Evolutionary conservation across 1,140 invertebrate species (phyloP).

Genomic region (Eriocheir sinensis): DNA sequence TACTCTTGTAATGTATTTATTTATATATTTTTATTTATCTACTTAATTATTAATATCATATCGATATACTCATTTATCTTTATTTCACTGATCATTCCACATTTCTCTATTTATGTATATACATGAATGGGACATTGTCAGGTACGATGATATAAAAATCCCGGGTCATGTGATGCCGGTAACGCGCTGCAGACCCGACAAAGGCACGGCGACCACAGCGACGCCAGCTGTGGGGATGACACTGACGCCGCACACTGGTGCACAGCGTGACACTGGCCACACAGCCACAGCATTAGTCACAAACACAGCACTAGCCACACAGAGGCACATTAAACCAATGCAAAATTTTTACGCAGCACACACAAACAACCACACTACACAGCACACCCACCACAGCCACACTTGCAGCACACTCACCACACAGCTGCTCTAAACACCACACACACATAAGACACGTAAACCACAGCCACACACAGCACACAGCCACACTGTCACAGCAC

Average conservation of each 20-base stretch:
- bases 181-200: no score
- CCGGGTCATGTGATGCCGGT: background rate
- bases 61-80: conserved; percentile 29
- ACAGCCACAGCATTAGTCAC: no score
- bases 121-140: background rate
- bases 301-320: no score
- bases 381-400: no score
- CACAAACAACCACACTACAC: background rate
- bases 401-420: no score
- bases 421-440: no score
- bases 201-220: no score
- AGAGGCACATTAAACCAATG: background rate
- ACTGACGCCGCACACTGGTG: background rate
- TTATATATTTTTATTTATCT: conserved; percentile 25
- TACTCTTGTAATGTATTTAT: background rate
- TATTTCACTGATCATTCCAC: conserved; percentile 25
- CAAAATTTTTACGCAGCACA: background rate
- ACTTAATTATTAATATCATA: conserved; percentile 1
- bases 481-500: no score
- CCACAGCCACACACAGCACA: background rate
- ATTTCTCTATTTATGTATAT: conserved; percentile 52
- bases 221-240: no score
- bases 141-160: background rate
- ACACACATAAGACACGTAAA: no score
- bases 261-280: background rate